A percentile compares a stretch with the other conserved stretches of the same genome.
These are phyloP conservation scores for Metellina segmentata DNA, from an alignment of 2,888 invertebrate species.

Conservation along the genomic window DNA sequence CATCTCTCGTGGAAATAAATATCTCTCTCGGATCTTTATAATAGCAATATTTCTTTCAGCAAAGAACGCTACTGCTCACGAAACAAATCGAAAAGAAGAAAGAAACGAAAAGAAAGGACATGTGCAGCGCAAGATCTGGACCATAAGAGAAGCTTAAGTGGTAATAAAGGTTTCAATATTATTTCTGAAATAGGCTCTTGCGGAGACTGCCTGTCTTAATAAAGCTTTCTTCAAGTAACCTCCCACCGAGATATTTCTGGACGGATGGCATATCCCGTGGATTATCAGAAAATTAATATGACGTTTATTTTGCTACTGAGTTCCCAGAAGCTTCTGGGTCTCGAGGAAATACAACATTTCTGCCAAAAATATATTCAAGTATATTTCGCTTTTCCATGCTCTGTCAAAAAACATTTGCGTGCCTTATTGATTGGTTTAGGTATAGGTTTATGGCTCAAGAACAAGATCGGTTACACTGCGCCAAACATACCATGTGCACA, in stretches of 20 bases:
- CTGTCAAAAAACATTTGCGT: no score
- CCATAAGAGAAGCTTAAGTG: background rate
- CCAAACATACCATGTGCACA: no score
- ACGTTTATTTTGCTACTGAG: background rate
- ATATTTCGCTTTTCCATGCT: no score
- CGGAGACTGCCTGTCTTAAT: background rate
- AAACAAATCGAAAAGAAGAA: background rate
- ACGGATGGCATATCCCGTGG: background rate
- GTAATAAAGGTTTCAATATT: background rate
- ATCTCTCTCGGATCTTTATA: background rate
- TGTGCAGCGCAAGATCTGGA: background rate
- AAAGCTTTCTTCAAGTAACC: background rate
- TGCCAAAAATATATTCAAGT: no score
- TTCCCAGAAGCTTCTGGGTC: no score
- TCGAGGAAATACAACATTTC: no score
- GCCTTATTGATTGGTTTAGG: no score
- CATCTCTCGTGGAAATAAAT: background rate
- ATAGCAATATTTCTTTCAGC: background rate
- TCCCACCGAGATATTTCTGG: background rate
- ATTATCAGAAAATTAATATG: background rate
- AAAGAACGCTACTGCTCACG: background rate
- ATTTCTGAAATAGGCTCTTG: background rate
- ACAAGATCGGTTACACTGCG: no score
- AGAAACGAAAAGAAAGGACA: background rate
- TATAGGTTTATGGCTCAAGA: no score